phyloP scores from a whole-genome alignment of 2,888 invertebrate species.

The Drosophila robusta region DNA sequence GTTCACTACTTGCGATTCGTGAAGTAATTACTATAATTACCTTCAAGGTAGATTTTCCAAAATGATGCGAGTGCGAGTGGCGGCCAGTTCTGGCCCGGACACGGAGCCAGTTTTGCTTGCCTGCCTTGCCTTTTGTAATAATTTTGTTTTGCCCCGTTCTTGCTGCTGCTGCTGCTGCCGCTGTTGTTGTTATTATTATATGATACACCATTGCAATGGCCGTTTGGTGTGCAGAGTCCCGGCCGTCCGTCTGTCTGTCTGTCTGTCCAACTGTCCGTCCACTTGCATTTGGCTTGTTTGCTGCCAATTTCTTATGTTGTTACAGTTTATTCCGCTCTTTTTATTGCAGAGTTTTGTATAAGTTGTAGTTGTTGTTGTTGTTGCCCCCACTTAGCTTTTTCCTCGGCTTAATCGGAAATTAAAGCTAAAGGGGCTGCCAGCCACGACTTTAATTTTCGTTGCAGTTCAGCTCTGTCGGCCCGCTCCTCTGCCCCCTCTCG shows the following conservation, averaged over 20 bases:
- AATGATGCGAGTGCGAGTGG: constrained; percentile 77
- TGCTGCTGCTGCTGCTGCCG: constrained; percentile 18
- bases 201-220: constrained; percentile 79
- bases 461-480: constrained; percentile 45
- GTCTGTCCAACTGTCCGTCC: constrained; percentile 22
- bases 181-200: constrained; percentile 75
- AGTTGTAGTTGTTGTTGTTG: constrained; percentile 45
- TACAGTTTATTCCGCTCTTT: constrained; percentile 73
- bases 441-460: constrained; percentile 80
- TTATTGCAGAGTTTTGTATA: constrained; percentile 32
- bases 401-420: constrained; percentile 78
- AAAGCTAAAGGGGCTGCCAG: constrained; percentile 78
- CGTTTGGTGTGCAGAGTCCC: constrained; percentile 42
- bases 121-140: constrained; percentile 75
- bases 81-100: constrained; percentile 44
- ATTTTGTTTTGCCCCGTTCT: constrained; percentile 59
- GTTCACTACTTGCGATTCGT: constrained; percentile 83
- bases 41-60: constrained; percentile 84
- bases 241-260: constrained; percentile 8
- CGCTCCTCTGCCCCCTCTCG: constrained; percentile 11
- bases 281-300: constrained; percentile 73
- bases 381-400: constrained; percentile 68
- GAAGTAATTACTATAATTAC: constrained; percentile 85
- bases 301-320: constrained; percentile 81
- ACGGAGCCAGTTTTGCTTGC: constrained; percentile 45